Evolutionary conservation across 2,113 vertebrate genomes (phyloP).

Genomic region (Periophthalmus modestus): DNA sequence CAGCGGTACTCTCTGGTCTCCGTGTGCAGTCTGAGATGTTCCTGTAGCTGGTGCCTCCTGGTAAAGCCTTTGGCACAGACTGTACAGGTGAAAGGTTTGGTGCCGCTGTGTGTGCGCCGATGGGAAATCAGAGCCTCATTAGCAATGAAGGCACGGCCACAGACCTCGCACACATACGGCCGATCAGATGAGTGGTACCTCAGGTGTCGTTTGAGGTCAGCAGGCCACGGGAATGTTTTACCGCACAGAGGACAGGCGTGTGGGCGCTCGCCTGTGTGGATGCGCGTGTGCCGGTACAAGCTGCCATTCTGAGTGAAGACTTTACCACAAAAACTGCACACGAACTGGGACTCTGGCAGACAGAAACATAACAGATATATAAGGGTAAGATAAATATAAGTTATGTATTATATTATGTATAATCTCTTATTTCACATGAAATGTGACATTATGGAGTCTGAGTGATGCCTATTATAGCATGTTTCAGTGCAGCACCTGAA

Average conservation of each 20-base stretch:
- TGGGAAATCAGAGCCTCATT: slow-evolving; percentile 23
- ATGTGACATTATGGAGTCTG: no score
- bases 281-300: slow-evolving; percentile 29
- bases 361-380: no score
- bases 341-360: slow-evolving; percentile 24
- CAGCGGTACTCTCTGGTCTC: neutral
- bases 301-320: slow-evolving; percentile 34
- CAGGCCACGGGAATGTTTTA: slow-evolving; percentile 28
- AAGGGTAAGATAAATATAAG: no score
- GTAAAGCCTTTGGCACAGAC: slow-evolving; percentile 8
- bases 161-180: slow-evolving; percentile 59
- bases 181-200: slow-evolving; percentile 41
- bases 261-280: slow-evolving; percentile 34
- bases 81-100: slow-evolving; percentile 11
- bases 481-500: no score
- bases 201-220: slow-evolving; percentile 38
- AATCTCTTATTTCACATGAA: no score
- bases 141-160: slow-evolving; percentile 73
- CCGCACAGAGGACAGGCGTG: slow-evolving; percentile 37
- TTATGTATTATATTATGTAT: no score
- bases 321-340: slow-evolving; percentile 42
- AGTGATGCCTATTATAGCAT: no score
- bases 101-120: neutral
- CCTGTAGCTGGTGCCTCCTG: neutral
- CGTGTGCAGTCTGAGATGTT: neutral